These are phyloP conservation scores for Plebejus melissa DNA, from an alignment of 2,888 invertebrate genomes.

Conservation along the genomic window DNA sequence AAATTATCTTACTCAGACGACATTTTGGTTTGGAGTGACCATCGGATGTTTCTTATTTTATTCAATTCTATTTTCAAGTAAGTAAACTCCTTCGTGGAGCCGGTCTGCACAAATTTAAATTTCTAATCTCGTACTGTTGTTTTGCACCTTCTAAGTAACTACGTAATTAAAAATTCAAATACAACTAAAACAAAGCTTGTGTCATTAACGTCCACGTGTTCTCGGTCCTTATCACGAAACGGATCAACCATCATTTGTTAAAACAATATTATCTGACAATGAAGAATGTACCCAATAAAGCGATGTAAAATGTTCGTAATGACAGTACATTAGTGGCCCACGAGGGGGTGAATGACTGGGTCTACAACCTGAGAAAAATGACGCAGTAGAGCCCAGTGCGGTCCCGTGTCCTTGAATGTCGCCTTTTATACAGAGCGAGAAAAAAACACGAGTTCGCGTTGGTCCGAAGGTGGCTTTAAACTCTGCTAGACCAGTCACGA, in stretches of 20 bases:
- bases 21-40: background rate
- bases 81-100: background rate
- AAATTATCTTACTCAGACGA: background rate
- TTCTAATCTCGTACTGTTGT: background rate
- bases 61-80: background rate
- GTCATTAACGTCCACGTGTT: background rate
- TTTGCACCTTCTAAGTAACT: background rate
- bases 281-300: constrained; percentile 18
- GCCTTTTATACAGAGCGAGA: constrained; percentile 36
- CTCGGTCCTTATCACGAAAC: constrained; percentile 1
- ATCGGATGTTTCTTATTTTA: background rate
- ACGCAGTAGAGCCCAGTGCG: constrained; percentile 45
- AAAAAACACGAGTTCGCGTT: constrained; percentile 11
- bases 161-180: background rate
- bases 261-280: constrained; percentile 26
- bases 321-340: constrained; percentile 34
- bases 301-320: constrained; percentile 19
- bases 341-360: constrained; percentile 52
- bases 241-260: constrained; percentile 7
- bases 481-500: background rate
- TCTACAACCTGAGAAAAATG: constrained; percentile 51
- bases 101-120: background rate
- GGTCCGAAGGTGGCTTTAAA: constrained; percentile 18
- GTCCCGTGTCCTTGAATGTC: constrained; percentile 45
- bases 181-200: background rate